phyloP scores from a whole-genome alignment of 2,113 vertebrate genomes.

The Ibidorhyncha struthersii region DNA sequence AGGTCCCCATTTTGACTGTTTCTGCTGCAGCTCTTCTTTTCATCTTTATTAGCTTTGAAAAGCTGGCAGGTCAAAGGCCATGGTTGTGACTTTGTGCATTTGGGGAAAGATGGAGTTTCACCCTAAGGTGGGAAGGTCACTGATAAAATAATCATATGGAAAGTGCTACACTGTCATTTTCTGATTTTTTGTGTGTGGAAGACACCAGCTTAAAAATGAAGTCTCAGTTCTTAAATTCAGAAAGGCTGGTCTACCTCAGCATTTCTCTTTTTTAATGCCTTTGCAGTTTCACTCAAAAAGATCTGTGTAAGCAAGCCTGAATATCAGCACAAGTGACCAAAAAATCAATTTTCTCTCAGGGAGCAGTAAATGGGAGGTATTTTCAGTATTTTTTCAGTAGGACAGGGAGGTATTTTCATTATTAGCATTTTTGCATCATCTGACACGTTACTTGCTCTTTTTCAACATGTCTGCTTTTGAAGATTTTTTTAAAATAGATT shows the following conservation, averaged over 20 bases:
- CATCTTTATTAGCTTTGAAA: neutral
- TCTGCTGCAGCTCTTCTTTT: neutral
- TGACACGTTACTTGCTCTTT: neutral
- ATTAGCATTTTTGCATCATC: neutral
- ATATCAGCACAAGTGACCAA: neutral
- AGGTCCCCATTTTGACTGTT: neutral
- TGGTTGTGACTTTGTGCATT: neutral
- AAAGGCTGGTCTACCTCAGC: neutral
- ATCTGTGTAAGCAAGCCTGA: neutral
- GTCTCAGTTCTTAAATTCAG: neutral
- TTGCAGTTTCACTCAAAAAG: neutral
- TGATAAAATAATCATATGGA: neutral
- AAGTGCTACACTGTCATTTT: neutral
- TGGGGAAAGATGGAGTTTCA: neutral
- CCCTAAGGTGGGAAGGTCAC: neutral
- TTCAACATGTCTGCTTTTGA: neutral
- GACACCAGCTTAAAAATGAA: neutral
- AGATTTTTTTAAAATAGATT: neutral
- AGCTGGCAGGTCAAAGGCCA: neutral
- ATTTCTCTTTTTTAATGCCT: neutral
- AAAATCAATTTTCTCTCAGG: neutral
- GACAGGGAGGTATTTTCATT: neutral
- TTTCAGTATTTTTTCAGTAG: conserved; percentile 8
- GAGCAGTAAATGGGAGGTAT: neutral
- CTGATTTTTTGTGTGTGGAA: neutral